Evolutionary conservation across 2,113 vertebrate species (phyloP), one percentile per base, ranked within the genome.

Genomic region (Oryctolagus cuniculus): DNA sequence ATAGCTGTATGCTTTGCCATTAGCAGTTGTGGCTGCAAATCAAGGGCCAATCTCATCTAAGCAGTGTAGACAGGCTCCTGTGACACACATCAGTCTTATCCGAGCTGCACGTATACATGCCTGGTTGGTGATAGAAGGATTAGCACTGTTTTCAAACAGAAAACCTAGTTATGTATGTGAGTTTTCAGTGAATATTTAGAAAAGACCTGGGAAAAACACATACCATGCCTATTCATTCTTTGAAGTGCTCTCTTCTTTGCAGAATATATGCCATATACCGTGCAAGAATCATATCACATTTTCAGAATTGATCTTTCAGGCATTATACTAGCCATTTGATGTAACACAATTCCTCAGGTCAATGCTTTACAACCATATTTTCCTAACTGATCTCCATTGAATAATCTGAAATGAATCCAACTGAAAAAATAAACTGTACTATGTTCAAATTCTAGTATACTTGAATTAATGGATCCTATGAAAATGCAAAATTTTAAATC

Each of bases 21-120:
- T 72, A 96, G 93, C 96, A 96, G 97, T 95, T 96, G 96, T 89
- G 94, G 79, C 91, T 95, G 79, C 94, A 97, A 95, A 96, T 97
- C 96, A 96, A 96, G 82, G 86, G 49, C 70, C 87, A 55, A 38
- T 84, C 77, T 95, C 96, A 77, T 92, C 66, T 49, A 55, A 82
- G 63, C 64, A 1, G 85, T 82, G 86, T 86, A 74, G 96, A 94
- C 94, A 94, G 95, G 86, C 21, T 36, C 79, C 51, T 94, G 78
- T 0, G n/a, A 83, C 89, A 95, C 2, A 31, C 53, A 64, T 94
- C 89, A 80, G 83, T 95, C 77, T 95, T 94, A 75, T 84, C 73
- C 58, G 80, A 66, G 73, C 34, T 51, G 36, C 49, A 51, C 3
- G 3, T 44, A n/a, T 49, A 55, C 38, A 31, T 81, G 66, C 25